These are phyloP conservation scores for Callocephalon fimbriatum DNA, from an alignment of 2,113 vertebrate genomes.

Conservation along the genomic window DNA sequence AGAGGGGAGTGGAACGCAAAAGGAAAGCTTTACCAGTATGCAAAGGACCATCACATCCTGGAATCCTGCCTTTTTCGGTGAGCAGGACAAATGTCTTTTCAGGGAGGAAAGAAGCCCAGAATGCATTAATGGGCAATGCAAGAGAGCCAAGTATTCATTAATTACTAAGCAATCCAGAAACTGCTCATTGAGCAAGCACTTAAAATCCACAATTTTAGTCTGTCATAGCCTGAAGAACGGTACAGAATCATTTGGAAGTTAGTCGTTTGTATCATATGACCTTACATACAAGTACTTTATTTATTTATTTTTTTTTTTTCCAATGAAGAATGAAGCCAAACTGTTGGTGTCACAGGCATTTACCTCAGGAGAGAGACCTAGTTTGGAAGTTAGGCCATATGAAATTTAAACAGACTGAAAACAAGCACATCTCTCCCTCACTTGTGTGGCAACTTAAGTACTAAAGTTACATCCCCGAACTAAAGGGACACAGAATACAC, in stretches of 20 bases:
- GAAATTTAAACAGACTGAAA: neutral
- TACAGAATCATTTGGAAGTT: neutral
- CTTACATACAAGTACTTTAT: neutral
- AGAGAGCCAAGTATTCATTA: conserved; percentile 12
- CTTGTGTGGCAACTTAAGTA: neutral
- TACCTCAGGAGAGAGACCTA: neutral
- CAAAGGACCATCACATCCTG: neutral
- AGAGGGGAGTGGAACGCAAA: neutral
- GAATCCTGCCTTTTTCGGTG: neutral
- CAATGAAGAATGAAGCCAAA: neutral
- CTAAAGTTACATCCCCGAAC: neutral
- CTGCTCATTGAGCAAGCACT: neutral
- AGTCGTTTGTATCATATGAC: neutral
- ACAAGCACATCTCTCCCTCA: neutral
- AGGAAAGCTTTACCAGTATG: neutral
- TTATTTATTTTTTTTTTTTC: neutral
- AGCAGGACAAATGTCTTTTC: neutral
- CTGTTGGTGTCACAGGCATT: neutral
- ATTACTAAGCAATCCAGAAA: neutral
- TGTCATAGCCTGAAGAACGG: neutral
- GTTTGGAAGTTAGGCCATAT: neutral
- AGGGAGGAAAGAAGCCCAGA: neutral
- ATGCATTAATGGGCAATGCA: neutral
- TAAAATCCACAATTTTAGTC: neutral
- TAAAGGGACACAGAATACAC: neutral